Base-by-base conservation (phyloP, 2,797 vertebrate species). In the Acipenser ruthenus region DNA sequence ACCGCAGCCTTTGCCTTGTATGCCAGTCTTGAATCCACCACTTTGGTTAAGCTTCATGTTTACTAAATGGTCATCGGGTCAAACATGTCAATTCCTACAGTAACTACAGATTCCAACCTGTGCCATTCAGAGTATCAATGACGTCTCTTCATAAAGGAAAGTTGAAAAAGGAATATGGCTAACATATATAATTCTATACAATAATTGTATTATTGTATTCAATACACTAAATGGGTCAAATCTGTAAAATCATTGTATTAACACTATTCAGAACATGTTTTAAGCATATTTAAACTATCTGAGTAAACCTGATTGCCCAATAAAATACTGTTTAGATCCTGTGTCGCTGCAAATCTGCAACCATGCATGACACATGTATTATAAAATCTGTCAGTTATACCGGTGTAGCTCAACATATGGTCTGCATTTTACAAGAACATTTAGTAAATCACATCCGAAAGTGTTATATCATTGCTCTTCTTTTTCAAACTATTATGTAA, bases 381-480 rank as follows among this genome's bases (percentile, higher is more conserved):
- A n/a, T 13, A 58, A n/a, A 58, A 58, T 2, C 55, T 58, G 37
- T 1, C 37, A 37, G 4, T 37, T 37, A 5, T 37, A 4, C 12
- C 12, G n/a, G 12, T 7, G 47, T 18, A n/a, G 79, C 78, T 68
- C 66, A 69, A 75, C 80, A 80, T 67, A 72, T 81, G 77, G 68
- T 73, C 69, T 64, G 65, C 67, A 67, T 83, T 82, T 79, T 70
- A 60, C 7, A 66, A 15, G 50, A 76, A 66, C 71, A 37, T 56
- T 10, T 60, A 52, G 70, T 68, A 67, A 73, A 75, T 73, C 72
- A 73, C 70, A 11, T 56, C 49, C 10, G 37, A 69, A 64, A 73
- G 70, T 48, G 75, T 60, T 72, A 60, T 78, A 80, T 84, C 75
- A 79, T 73, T 75, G 73, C 70, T 81, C 80, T 78, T 78, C 37